Conservation (phyloP, 2,113 vertebrate species). For the Apaloderma vittatum region DNA sequence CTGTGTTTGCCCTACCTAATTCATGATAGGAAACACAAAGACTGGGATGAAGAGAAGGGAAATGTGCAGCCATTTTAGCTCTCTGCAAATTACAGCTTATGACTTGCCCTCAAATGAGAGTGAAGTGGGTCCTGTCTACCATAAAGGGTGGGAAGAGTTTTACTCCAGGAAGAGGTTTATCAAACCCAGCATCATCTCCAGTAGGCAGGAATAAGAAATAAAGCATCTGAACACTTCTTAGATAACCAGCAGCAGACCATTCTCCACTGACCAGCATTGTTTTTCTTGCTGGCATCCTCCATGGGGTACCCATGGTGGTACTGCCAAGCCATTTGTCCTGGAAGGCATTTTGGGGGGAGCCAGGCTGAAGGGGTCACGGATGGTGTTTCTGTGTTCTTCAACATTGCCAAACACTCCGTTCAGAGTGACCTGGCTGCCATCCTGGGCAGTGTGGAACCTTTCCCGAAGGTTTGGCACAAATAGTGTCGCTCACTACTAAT, state of each 20-base stretch:
- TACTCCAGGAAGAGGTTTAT: background rate
- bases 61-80: background rate
- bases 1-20: conserved; percentile 1
- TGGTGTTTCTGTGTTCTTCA: background rate
- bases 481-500: background rate
- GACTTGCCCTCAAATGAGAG: background rate
- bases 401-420: background rate
- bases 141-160: background rate
- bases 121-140: background rate
- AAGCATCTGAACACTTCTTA: background rate
- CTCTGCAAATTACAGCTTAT: background rate
- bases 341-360: background rate
- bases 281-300: background rate
- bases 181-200: background rate
- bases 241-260: background rate
- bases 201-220: background rate
- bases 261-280: background rate
- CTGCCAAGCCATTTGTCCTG: background rate
- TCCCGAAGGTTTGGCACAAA: background rate
- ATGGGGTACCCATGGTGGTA: too few relatives aligned
- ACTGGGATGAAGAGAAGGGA: background rate
- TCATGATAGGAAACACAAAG: background rate
- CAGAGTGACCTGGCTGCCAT: background rate
- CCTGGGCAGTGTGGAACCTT: background rate
- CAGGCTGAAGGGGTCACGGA: background rate